Base-by-base conservation (phyloP, 2,113 vertebrate species). In the Fregata magnificens region DNA sequence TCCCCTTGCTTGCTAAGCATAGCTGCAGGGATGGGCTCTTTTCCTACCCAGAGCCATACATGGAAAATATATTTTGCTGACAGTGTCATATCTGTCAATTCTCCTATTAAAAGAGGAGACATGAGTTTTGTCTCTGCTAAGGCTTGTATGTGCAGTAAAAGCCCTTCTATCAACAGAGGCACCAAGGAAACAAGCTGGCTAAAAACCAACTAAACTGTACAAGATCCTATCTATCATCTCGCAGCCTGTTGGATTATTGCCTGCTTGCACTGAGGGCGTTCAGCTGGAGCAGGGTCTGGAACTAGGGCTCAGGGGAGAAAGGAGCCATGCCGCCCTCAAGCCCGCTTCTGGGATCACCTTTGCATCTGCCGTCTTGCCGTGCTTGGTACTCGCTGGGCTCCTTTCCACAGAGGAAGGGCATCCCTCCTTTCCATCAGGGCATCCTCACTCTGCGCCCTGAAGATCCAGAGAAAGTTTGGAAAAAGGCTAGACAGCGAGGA, bases 111-210 rank as follows among this genome's bases (percentile, higher is more conserved):
- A 67, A 93, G 47, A 36, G 42, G 83, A 96, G 93, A 89, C 81
- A 42, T 15, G 84, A 81, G 69, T 86, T 96, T 95, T 96, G 80
- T 94, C 70, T 89, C 84, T 95, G 69, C 73, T 82, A 50, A 82
- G 86, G 84, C 34, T 87, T 93, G 94, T 89, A 69, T 95, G 62
- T 44, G 79, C 56, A 95, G 86, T 16, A 29, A 86, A 95, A 96
- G 79, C 93, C 71, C 78, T 94, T 85, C 59, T 92, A 62, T 82
- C 92, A 97, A 95, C 88, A 95, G n/a, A 83, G 78, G 73, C 94
- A 92, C 80, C 86, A 73, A 86, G 86, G 94, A 95, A 87, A 97
- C 8, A 0, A 94, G 70, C 62, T 87, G 93, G 95, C 66, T 69
- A 2, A 79, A 88, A 52, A 10, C 29, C 94, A 90, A 0, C 58